These are phyloP conservation scores for Rhipidura dahli DNA, from an alignment of 2,113 vertebrate genomes.

Conservation along the genomic window DNA sequence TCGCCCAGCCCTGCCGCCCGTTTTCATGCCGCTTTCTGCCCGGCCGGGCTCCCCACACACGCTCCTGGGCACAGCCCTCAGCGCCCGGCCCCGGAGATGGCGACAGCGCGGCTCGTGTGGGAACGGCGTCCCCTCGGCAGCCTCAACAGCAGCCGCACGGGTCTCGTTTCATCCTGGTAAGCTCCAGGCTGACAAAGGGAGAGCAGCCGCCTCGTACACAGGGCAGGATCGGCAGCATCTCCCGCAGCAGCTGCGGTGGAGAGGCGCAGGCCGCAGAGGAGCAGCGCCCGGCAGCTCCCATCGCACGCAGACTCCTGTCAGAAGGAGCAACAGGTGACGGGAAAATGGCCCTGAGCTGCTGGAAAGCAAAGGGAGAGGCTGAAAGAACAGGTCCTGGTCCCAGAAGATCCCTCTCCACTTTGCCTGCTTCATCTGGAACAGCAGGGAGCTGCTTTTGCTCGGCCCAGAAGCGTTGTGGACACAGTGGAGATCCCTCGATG, in stretches of 20 bases:
- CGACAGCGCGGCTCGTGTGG: neutral
- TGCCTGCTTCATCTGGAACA: neutral
- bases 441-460: neutral
- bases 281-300: neutral
- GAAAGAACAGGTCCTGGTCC: neutral
- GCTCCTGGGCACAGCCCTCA: fast-evolving
- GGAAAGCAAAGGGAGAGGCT: neutral
- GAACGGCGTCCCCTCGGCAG: neutral
- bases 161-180: fast-evolving
- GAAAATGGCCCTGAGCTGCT: neutral
- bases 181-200: neutral
- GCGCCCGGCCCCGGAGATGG: fast-evolving
- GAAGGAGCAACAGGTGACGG: neutral
- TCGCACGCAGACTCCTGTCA: fast-evolving
- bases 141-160: fast-evolving
- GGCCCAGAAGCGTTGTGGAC: fast-evolving
- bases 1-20: too few species aligned
- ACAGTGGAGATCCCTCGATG: neutral
- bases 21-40: fast-evolving
- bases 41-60: fast-evolving
- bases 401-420: neutral
- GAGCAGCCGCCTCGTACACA: neutral
- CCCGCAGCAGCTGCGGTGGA: fast-evolving
- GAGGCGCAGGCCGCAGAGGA: fast-evolving
- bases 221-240: neutral